Evolutionary conservation across 2,888 invertebrate species (phyloP).

Genomic region (Dolichopus griseipennis): DNA sequence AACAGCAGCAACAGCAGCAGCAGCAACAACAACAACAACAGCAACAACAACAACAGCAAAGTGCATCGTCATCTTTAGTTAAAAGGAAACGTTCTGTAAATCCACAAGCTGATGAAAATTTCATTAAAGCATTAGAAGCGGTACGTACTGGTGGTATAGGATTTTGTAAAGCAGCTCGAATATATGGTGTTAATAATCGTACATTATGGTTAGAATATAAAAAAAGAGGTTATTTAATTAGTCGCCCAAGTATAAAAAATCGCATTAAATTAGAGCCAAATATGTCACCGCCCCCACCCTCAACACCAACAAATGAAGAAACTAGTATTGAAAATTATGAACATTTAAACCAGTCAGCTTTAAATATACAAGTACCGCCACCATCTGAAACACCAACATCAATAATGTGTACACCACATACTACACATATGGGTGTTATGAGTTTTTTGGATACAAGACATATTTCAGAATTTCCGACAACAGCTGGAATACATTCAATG

Average conservation of each 20-base stretch:
- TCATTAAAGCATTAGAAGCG: constrained; percentile 70
- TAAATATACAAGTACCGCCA: constrained; percentile 44
- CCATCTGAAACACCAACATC: constrained; percentile 46
- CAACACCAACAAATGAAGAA: constrained; percentile 42
- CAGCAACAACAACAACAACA: constrained; percentile 21
- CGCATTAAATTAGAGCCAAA: constrained; percentile 60
- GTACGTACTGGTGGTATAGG: constrained; percentile 76
- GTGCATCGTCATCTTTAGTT: constrained; percentile 30
- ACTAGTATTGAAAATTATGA: constrained; percentile 41
- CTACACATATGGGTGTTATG: constrained; percentile 56
- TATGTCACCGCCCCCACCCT: constrained; percentile 51
- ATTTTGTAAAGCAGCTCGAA: constrained; percentile 74
- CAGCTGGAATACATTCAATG: constrained; percentile 49
- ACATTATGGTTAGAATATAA: constrained; percentile 80
- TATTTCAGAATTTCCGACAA: constrained; percentile 52
- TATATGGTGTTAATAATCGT: constrained; percentile 77
- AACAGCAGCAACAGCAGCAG: constrained; percentile 22
- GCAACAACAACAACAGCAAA: constrained; percentile 22
- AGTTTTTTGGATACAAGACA: constrained; percentile 63
- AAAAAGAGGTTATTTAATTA: constrained; percentile 74
- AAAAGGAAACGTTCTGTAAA: constrained; percentile 67
- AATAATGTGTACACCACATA: constrained; percentile 54
- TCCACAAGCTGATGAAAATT: constrained; percentile 75
- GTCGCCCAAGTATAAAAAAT: constrained; percentile 67
- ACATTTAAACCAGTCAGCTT: constrained; percentile 37